phyloP scores from a whole-genome alignment of 1,140 invertebrate genomes.

The Centruroides vittatus region DNA sequence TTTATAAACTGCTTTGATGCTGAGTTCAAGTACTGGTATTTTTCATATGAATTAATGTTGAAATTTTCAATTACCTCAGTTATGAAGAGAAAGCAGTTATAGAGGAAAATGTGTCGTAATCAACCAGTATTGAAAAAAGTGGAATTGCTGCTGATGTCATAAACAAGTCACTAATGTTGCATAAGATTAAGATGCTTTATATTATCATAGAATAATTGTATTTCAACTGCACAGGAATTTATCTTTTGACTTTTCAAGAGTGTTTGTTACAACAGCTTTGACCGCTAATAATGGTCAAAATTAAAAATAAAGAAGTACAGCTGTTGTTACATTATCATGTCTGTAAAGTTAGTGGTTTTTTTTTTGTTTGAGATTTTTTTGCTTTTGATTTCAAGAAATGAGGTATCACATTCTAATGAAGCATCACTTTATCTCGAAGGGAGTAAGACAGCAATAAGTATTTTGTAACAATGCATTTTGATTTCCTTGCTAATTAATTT shows the following conservation, averaged over 20 bases:
- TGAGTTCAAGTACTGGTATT: too few relatives aligned
- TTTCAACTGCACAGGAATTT: not conserved
- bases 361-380: not conserved
- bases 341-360: not conserved
- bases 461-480: not conserved
- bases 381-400: not conserved
- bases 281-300: not conserved
- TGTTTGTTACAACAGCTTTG: not conserved
- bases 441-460: not conserved
- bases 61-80: not conserved
- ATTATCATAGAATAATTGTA: not conserved
- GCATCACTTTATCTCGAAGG: not conserved
- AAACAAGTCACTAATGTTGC: not conserved
- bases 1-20: too few relatives aligned
- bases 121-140: not conserved
- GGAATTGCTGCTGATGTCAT: not conserved
- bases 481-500: conserved; percentile 2
- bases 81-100: not conserved
- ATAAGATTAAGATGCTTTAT: not conserved
- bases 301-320: not conserved
- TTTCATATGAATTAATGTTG: too few relatives aligned
- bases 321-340: not conserved
- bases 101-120: not conserved
- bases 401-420: not conserved
- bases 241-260: not conserved